Conservation (phyloP, 2,797 vertebrate genomes). For the Sternarchorhynchus goeldii region DNA sequence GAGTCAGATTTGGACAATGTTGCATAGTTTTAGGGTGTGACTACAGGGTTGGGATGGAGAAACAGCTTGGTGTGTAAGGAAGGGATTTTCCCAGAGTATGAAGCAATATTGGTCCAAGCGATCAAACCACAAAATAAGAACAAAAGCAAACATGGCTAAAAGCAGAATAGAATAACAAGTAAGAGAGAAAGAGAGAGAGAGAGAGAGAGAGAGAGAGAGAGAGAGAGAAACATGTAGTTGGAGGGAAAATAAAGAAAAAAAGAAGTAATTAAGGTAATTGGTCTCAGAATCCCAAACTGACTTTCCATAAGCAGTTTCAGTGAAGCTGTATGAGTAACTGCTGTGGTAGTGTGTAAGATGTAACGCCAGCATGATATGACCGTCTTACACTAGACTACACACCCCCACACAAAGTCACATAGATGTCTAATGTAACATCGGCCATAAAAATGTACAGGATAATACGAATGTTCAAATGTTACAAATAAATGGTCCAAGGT, state of each 20-base stretch:
- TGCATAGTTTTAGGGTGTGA: constrained; percentile 45
- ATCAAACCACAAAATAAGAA: constrained; percentile 64
- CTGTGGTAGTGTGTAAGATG: constrained; percentile 21
- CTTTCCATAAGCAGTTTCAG: constrained; percentile 64
- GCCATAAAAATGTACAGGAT: too few species aligned
- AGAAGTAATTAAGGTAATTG: constrained; percentile 78
- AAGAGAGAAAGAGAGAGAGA: constrained; percentile 21
- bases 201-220: constrained; percentile 56
- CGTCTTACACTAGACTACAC: not conserved
- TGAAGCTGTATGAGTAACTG: constrained; percentile 24
- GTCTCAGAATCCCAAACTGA: constrained; percentile 77
- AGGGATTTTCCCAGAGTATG: constrained; percentile 61
- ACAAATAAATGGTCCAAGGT: too few species aligned
- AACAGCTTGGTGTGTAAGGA: constrained; percentile 35
- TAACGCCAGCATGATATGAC: not conserved
- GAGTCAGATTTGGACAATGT: constrained; percentile 3
- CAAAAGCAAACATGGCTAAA: constrained; percentile 72
- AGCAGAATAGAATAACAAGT: constrained; percentile 48
- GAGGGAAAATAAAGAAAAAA: constrained; percentile 56
- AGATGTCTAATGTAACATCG: too few species aligned
- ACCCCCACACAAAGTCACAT: not conserved
- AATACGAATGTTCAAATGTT: too few species aligned
- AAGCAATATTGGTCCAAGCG: constrained; percentile 67
- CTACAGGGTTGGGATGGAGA: constrained; percentile 36
- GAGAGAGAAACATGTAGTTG: constrained; percentile 50